phyloP scores from a whole-genome alignment of 2,113 vertebrate genomes.

The Laticauda colubrina region DNA sequence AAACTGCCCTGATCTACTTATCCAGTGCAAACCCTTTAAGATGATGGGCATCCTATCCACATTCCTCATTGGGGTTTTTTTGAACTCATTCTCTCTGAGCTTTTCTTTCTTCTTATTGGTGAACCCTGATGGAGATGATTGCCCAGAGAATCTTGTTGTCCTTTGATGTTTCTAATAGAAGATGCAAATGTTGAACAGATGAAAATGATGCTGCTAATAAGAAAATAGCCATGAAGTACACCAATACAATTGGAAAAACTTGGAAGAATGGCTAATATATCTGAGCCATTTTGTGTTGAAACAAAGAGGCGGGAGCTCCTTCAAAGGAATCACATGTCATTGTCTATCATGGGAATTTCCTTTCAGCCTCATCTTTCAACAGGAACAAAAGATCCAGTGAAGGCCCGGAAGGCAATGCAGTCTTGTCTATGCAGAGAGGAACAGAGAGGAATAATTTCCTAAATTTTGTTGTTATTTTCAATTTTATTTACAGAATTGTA shows the following conservation, averaged over 20 bases:
- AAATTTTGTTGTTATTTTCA: not conserved
- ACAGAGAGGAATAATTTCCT: not conserved
- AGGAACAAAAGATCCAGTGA: not conserved
- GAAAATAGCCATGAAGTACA: constrained; percentile 57
- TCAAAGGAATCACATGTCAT: constrained; percentile 20
- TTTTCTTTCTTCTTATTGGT: constrained; percentile 39
- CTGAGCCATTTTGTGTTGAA: constrained; percentile 32
- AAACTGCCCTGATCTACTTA: not conserved
- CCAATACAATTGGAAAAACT: constrained; percentile 40
- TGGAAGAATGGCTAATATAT: constrained; percentile 46
- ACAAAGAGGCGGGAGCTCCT: constrained; percentile 11
- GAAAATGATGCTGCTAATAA: constrained; percentile 59
- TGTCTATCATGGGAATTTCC: constrained; percentile 4
- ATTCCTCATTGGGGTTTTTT: constrained; percentile 49
- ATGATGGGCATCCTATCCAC: constrained; percentile 21
- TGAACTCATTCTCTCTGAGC: constrained; percentile 44
- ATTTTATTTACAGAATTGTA: not conserved
- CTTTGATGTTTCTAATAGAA: constrained; percentile 58
- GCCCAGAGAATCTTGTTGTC: constrained; percentile 51
- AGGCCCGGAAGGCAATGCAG: not conserved
- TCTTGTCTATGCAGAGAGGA: not conserved
- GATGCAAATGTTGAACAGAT: constrained; percentile 54
- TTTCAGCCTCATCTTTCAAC: constrained; percentile 11
- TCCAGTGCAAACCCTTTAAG: not conserved
- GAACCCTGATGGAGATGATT: constrained; percentile 50